Conservation (phyloP, 2,113 vertebrate species). For the Nymphicus hollandicus region DNA sequence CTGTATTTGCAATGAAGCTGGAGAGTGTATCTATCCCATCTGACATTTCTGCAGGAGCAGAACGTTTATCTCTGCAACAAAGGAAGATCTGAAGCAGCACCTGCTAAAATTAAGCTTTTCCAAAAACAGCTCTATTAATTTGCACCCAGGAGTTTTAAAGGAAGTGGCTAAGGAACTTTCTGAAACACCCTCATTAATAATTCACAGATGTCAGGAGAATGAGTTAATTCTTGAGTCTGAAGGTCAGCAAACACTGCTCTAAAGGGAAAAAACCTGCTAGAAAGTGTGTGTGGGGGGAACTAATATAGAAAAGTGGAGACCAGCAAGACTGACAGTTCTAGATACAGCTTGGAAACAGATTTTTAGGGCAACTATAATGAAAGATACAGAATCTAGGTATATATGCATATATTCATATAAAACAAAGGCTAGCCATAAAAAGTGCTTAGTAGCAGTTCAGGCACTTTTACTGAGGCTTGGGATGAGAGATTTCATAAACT, state of each 20-base stretch:
- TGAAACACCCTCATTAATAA: conserved; percentile 59
- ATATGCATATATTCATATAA: not conserved
- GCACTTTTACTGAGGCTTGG: not conserved
- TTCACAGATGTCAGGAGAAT: conserved; percentile 39
- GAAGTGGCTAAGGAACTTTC: conserved; percentile 51
- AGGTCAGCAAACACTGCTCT: conserved; percentile 54
- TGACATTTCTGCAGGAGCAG: conserved; percentile 43
- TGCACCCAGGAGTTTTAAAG: conserved; percentile 60
- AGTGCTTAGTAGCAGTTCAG: not conserved
- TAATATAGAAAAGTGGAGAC: not conserved
- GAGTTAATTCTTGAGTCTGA: conserved; percentile 56
- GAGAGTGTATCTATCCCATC: conserved; percentile 41
- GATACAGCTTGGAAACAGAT: not conserved
- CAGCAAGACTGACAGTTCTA: not conserved
- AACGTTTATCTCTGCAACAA: conserved; percentile 48
- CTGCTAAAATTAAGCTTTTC: conserved; percentile 64
- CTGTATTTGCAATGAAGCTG: conserved; percentile 51
- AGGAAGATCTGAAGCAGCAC: conserved; percentile 60
- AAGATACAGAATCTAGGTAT: not conserved
- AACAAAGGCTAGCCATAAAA: not conserved
- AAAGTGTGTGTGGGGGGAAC: not conserved
- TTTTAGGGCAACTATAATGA: not conserved
- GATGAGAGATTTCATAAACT: not conserved
- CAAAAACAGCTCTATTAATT: conserved; percentile 54
- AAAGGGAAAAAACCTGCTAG: not conserved